Evolutionary conservation across 2,888 invertebrate genomes (phyloP).

Genomic region (Himalopsyche tibetana): DNA sequence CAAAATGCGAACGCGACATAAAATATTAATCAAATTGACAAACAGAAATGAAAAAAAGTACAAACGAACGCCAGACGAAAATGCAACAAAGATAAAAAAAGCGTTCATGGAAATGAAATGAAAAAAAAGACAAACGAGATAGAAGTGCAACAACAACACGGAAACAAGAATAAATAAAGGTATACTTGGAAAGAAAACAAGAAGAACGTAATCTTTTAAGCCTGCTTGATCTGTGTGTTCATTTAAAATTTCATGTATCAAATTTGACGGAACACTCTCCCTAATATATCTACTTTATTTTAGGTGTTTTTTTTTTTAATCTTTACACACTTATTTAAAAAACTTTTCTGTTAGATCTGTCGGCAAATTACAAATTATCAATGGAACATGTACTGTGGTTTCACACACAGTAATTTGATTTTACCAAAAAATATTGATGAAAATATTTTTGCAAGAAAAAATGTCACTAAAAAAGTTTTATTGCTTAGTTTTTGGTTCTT

Average conservation of each 20-base stretch:
- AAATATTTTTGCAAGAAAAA: too few species aligned
- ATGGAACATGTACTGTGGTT: too few species aligned
- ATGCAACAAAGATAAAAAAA: constrained; percentile 12
- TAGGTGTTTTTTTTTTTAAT: too few species aligned
- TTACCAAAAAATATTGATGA: too few species aligned
- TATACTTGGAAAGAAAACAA: not conserved
- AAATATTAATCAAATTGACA: constrained; percentile 40
- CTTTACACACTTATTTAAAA: too few species aligned
- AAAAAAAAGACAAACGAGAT: constrained; percentile 23
- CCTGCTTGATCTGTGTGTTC: not conserved
- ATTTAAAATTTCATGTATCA: not conserved
- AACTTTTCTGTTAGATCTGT: too few species aligned
- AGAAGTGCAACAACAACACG: not conserved
- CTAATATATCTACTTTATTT: too few species aligned
- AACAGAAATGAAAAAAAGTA: constrained; percentile 19
- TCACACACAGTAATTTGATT: too few species aligned
- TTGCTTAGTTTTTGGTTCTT: too few species aligned
- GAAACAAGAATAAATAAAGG: not conserved
- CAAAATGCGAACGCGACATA: not conserved
- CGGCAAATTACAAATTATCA: too few species aligned
- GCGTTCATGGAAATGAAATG: constrained; percentile 7
- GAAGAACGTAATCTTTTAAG: not conserved
- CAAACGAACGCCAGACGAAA: constrained; percentile 11
- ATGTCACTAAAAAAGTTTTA: too few species aligned
- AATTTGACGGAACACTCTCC: too few species aligned